phyloP scores from a whole-genome alignment of 2,797 vertebrate species.

The Sylvilagus floridanus region DNA sequence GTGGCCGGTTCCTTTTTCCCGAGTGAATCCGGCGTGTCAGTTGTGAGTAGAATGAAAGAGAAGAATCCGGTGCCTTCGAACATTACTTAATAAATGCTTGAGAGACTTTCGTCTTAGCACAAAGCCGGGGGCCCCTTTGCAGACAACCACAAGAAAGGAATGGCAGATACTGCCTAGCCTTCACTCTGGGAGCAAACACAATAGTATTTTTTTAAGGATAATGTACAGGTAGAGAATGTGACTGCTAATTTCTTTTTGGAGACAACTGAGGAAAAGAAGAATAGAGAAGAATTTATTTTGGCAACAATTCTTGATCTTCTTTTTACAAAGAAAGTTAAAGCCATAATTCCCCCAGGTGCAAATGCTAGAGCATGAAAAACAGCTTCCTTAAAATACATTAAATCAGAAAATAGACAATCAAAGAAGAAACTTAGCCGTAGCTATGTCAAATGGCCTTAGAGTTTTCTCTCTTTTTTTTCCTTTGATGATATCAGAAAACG shows the following conservation, averaged over 20 bases:
- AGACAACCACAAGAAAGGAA: constrained; percentile 43
- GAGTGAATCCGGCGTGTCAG: constrained; percentile 35
- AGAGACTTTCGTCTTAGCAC: constrained; percentile 49
- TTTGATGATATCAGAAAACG: constrained; percentile 27
- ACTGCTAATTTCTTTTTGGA: constrained; percentile 73
- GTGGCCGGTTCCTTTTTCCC: constrained; percentile 21
- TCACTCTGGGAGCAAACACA: constrained; percentile 31
- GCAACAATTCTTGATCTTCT: constrained; percentile 85
- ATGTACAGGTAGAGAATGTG: constrained; percentile 39
- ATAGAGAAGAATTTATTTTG: constrained; percentile 77
- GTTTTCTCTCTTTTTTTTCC: not conserved
- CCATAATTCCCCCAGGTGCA: constrained; percentile 83
- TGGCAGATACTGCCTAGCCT: not conserved
- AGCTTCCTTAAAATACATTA: constrained; percentile 77
- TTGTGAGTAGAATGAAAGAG: constrained; percentile 65
- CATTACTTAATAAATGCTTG: constrained; percentile 30
- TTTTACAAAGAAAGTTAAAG: constrained; percentile 84
- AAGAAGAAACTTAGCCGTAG: constrained; percentile 74
- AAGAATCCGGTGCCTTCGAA: constrained; percentile 47
- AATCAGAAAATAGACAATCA: constrained; percentile 79
- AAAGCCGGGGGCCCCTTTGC: constrained; percentile 29
- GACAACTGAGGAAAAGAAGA: constrained; percentile 63
- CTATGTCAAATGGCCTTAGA: constrained; percentile 58
- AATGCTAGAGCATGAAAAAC: constrained; percentile 36
- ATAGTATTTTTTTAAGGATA: constrained; percentile 36